phyloP scores from a whole-genome alignment of 1,140 invertebrate species.

The Hypothenemus hampei region DNA sequence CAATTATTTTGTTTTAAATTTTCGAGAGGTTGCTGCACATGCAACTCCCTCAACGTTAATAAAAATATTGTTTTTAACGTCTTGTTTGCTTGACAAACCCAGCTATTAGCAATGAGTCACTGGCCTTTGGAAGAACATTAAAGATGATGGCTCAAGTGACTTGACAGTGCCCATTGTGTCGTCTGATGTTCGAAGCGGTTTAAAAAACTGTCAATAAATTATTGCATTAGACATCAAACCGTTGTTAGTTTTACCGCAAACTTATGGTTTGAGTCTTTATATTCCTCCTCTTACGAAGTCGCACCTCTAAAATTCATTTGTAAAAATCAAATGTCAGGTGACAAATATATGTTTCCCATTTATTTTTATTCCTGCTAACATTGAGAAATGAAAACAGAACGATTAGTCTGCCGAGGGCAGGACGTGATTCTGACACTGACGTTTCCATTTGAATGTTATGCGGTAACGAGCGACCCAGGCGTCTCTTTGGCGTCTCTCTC shows the following conservation, averaged over 20 bases:
- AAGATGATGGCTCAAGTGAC: slow-evolving; percentile 15
- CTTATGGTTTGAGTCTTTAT: slow-evolving; percentile 17
- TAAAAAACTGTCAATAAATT: slow-evolving; percentile 29
- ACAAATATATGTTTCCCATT: not conserved
- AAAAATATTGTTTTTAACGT: slow-evolving; percentile 13
- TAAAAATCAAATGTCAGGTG: not conserved
- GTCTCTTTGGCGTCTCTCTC: slow-evolving; percentile 20
- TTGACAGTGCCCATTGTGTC: slow-evolving; percentile 22
- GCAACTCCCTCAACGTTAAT: slow-evolving; percentile 6
- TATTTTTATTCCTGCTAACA: not conserved
- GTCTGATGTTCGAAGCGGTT: slow-evolving; percentile 10
- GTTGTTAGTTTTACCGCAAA: slow-evolving; percentile 15
- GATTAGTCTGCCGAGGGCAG: slow-evolving; percentile 3
- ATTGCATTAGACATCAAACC: slow-evolving; percentile 19
- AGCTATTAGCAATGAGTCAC: slow-evolving; percentile 15
- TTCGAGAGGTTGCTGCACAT: not conserved
- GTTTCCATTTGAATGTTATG: slow-evolving; percentile 26
- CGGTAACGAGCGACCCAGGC: slow-evolving; percentile 26
- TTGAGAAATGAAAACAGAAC: not conserved
- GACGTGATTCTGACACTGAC: slow-evolving; percentile 25
- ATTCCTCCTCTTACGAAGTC: not conserved
- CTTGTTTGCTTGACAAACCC: slow-evolving; percentile 6
- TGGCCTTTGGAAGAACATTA: slow-evolving; percentile 24
- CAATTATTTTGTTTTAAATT: not conserved
- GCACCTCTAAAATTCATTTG: not conserved